These are phyloP conservation scores for Orestias chungarensis DNA, from an alignment of 2,797 vertebrate genomes.

Conservation along the genomic window DNA sequence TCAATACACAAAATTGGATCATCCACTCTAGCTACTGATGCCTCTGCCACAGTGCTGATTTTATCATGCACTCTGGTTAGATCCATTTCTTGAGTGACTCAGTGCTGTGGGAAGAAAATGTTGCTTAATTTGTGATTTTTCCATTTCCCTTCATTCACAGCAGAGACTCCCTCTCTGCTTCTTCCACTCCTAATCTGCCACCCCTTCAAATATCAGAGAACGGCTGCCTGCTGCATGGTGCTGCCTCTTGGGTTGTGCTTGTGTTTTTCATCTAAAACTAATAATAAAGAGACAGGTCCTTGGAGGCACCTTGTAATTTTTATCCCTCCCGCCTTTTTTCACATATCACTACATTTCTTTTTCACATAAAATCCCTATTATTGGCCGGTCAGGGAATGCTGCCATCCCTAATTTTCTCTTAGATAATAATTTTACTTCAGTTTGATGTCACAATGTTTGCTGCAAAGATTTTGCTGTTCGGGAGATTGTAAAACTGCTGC, in stretches of 20 bases:
- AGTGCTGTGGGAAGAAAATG: slow-evolving; percentile 13
- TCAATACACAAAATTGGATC: not conserved
- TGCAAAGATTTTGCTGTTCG: slow-evolving; percentile 53
- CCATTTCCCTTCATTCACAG: slow-evolving; percentile 33
- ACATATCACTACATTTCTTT: slow-evolving; percentile 69
- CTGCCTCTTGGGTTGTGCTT: slow-evolving; percentile 66
- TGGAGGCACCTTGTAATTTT: slow-evolving; percentile 70
- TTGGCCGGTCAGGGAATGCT: slow-evolving; percentile 59
- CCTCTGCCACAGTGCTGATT: not conserved
- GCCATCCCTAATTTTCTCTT: slow-evolving; percentile 69
- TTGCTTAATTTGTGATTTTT: slow-evolving; percentile 18
- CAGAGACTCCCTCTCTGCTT: slow-evolving; percentile 30
- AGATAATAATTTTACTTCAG: slow-evolving; percentile 54
- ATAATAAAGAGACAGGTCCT: slow-evolving; percentile 75
- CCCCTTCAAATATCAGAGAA: slow-evolving; percentile 67
- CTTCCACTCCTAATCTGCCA: slow-evolving; percentile 37
- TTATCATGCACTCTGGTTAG: not conserved
- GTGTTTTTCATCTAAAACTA: slow-evolving; percentile 79
- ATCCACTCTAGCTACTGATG: not conserved
- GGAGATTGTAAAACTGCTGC: slow-evolving; percentile 38
- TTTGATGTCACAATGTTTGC: slow-evolving; percentile 58
- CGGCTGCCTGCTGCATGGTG: slow-evolving; percentile 42
- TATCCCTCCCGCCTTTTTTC: slow-evolving; percentile 61
- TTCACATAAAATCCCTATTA: slow-evolving; percentile 71
- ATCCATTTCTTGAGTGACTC: slow-evolving; percentile 10